Evolutionary conservation across 2,797 vertebrate species (phyloP), one percentile per base, ranked within the genome.

Genomic region (Channallabes apus): DNA sequence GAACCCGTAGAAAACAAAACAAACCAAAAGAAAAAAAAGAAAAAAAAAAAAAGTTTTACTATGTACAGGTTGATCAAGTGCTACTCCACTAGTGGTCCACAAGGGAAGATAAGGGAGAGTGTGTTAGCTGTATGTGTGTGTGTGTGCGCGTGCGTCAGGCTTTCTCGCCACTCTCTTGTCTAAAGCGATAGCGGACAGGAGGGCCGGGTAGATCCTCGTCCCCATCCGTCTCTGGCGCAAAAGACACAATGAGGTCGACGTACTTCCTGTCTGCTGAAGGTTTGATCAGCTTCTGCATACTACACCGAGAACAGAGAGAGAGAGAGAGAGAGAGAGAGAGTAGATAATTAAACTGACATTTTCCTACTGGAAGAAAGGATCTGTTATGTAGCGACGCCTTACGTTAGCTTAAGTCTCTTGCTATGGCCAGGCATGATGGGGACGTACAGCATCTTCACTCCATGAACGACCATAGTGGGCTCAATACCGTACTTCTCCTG

Each of bases 361-460:
- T 3, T 41, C 3, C 32, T 59, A 0, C 24, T 35, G 20, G 12
- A 79, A 62, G 15, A 3, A 32, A n/a, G 56, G 22, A 12, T 51
- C 7, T 76, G 11, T 4, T 56, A 65, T 6, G 62, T 41, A 46
- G 29, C 4, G 73, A 54, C 41, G 54, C 87, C 97, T 97, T 94
- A 98, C 98, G 98, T 99, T 89, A 98, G 92, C 88, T 99, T 99
- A 68, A 99, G 93, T 92, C 98, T 96, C 94, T 99, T 99, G 76
- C 95, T 96, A 84, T 99, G 98, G 87, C 98, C 98, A 3, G 98
- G 98, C 97, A 99, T 98, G 90, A 99, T 94, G 80, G 98, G 98
- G 88, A 99, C 98, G 88, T 99, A 99, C 1, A 99, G 95, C 98
- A 99, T 99, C 94, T 99, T 99, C 86, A 99, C 98, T 84, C 98